Evolutionary conservation across 2,888 invertebrate species (phyloP).

Genomic region (Pseudococcus longispinus): DNA sequence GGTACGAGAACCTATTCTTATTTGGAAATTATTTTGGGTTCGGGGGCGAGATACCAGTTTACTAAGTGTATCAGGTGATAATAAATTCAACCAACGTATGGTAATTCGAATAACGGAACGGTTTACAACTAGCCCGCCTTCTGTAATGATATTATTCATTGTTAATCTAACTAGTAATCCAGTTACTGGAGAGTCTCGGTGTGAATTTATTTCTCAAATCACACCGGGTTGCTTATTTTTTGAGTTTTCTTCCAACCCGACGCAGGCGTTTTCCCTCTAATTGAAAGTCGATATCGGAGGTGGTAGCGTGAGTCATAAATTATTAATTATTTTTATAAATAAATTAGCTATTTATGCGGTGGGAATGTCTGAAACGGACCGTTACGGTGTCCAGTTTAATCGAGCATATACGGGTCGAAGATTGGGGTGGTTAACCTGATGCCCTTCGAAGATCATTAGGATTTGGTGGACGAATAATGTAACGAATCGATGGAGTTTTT

Average conservation of each 20-base stretch:
- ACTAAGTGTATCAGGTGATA: background rate
- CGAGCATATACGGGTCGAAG: background rate
- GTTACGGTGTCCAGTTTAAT: background rate
- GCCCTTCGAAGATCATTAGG: background rate
- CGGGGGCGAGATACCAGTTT: background rate
- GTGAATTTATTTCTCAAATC: background rate
- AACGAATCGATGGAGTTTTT: no score
- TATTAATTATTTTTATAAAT: background rate
- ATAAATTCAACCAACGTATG: constrained; percentile 14
- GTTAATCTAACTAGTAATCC: background rate
- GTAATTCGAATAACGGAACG: constrained; percentile 26
- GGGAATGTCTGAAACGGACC: background rate
- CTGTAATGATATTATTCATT: constrained; percentile 8
- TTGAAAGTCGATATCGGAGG: background rate
- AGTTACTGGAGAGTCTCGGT: background rate
- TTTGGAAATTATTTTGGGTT: background rate
- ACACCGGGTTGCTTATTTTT: background rate
- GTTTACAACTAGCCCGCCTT: constrained; percentile 3
- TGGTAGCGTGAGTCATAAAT: background rate
- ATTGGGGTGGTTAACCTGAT: background rate
- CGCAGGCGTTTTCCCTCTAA: background rate
- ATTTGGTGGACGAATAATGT: background rate
- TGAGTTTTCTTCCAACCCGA: background rate
- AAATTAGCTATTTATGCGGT: background rate
- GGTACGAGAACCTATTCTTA: background rate